Percentiles rank a stretch among this genome's conserved stretches.
phyloP scores from a whole-genome alignment of 2,797 vertebrate genomes.

The Paguma larvata region DNA sequence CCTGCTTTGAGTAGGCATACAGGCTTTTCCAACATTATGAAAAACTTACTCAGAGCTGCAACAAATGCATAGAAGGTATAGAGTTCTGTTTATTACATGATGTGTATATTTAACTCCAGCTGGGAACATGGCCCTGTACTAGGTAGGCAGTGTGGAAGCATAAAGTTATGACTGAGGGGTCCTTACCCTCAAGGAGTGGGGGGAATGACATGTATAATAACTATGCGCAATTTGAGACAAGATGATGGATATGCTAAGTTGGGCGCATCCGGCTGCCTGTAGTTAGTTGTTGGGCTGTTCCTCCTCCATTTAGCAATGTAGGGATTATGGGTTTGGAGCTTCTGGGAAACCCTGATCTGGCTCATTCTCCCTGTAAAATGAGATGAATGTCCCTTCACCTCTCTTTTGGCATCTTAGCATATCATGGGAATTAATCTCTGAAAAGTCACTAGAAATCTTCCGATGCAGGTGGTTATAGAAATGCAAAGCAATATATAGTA shows the following conservation, averaged over 20 bases:
- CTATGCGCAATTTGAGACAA: neutral
- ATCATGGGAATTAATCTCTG: constrained; percentile 51
- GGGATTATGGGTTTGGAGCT: neutral
- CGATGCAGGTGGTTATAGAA: neutral
- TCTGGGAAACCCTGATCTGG: neutral
- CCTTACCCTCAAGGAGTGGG: constrained; percentile 39
- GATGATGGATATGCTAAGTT: neutral
- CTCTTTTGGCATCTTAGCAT: constrained; percentile 1
- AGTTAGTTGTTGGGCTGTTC: neutral
- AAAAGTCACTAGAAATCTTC: constrained; percentile 50
- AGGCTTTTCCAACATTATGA: constrained; percentile 38
- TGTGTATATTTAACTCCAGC: neutral
- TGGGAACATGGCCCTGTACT: neutral
- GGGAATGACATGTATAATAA: neutral
- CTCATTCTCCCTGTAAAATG: constrained; percentile 4
- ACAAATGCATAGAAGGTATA: neutral
- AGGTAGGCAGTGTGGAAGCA: neutral
- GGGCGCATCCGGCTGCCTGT: neutral
- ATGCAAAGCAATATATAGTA: constrained; percentile 13
- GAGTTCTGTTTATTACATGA: constrained; percentile 25
- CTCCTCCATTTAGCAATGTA: constrained; percentile 1
- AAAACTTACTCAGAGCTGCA: neutral
- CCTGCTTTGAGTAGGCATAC: neutral
- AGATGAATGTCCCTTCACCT: neutral
- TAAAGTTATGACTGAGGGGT: neutral